Base-by-base conservation (phyloP, 2,888 invertebrate species). In the Pseudanteris insignis region DNA sequence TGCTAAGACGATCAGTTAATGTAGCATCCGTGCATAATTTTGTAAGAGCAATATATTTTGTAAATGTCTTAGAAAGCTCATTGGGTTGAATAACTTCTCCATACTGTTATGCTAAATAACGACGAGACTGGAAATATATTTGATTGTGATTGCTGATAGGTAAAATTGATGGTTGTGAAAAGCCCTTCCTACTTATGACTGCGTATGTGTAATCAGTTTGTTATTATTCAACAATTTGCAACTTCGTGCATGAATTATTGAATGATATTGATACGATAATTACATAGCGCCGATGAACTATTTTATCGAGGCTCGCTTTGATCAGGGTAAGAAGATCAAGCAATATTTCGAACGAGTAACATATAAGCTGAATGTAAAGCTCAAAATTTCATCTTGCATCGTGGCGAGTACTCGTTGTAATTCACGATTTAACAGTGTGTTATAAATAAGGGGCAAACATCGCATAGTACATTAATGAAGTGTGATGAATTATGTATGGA, bases 401-500 rank as follows among this genome's bases (percentile, higher is more conserved):
- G n/a, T n/a, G n/a, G n/a, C n/a, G n/a, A n/a, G n/a, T n/a, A n/a
- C n/a, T n/a, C n/a, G n/a, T n/a, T n/a, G n/a, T n/a, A n/a, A n/a
- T n/a, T n/a, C n/a, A n/a, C n/a, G n/a, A n/a, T n/a, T n/a, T n/a
- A n/a, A n/a, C n/a, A n/a, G n/a, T n/a, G n/a, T n/a, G n/a, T n/a
- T n/a, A n/a, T n/a, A n/a, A n/a, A n/a, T n/a, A n/a, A n/a, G n/a
- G n/a, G n/a, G n/a, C n/a, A n/a, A n/a, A n/a, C n/a, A n/a, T n/a
- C n/a, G n/a, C n/a, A n/a, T n/a, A n/a, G n/a, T n/a, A n/a, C n/a
- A n/a, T n/a, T n/a, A n/a, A n/a, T 29, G 43, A 21, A 44, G 48
- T 43, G 43, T 44, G 48, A 57, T 57, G 46, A 50, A 57, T 37
- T 33, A 50, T 57, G 57, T 57, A 57, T 36, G 57, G 50, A 57